Conservation (phyloP, 2,888 invertebrate genomes). For the Osedax fenrisi region DNA sequence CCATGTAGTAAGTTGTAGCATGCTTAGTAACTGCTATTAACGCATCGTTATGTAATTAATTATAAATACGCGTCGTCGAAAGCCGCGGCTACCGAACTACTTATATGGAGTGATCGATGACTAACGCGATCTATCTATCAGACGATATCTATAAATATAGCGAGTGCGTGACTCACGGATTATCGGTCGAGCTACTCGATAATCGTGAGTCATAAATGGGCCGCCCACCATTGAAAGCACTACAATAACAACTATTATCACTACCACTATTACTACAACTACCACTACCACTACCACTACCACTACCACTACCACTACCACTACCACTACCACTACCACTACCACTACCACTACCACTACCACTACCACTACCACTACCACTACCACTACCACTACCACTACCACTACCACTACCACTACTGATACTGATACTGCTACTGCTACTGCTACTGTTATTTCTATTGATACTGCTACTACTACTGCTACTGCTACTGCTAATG, state of each 20-base stretch:
- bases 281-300: conserved; percentile 21
- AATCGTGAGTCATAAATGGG: too few species aligned
- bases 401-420: not conserved
- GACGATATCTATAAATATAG: too few species aligned
- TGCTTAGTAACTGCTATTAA: too few species aligned
- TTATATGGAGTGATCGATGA: too few species aligned
- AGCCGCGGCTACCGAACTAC: too few species aligned
- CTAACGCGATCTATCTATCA: too few species aligned
- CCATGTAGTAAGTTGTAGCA: too few species aligned
- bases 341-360: conserved; percentile 6
- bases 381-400: not conserved
- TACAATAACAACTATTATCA: conserved; percentile 12
- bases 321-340: not conserved
- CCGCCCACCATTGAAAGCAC: not conserved
- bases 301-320: conserved; percentile 19
- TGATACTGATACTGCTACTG: not conserved
- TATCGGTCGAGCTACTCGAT: too few species aligned
- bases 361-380: not conserved
- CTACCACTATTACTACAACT: conserved; percentile 20
- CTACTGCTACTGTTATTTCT: conserved; percentile 11
- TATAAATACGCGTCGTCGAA: too few species aligned
- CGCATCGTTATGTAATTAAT: too few species aligned
- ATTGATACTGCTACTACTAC: not conserved
- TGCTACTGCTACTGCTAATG: conserved; percentile 12
- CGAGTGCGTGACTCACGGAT: too few species aligned